Percentiles rank a stretch among this genome's conserved stretches.
Evolutionary conservation across 2,797 vertebrate genomes (phyloP).

Genomic region (Rhabdomys pumilio): DNA sequence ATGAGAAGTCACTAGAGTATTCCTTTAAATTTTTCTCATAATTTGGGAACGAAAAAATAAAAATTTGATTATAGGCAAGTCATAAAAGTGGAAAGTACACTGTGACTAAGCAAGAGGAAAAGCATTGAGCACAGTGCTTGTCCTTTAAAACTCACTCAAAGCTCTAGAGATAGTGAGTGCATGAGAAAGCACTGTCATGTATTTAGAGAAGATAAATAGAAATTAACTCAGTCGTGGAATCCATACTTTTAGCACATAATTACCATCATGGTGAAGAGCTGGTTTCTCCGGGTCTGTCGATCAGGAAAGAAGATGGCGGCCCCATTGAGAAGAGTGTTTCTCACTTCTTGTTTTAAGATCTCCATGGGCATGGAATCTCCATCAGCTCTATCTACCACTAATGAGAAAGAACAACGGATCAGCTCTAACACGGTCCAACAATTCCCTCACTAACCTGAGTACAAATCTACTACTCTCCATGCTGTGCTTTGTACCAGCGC

Average conservation of each 20-base stretch:
- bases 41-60: background rate
- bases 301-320: slow-evolving; percentile 98
- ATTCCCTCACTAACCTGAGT: background rate
- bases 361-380: slow-evolving; percentile 90
- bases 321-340: slow-evolving; percentile 95
- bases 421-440: background rate
- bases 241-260: slow-evolving; percentile 41
- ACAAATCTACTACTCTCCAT: background rate
- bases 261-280: slow-evolving; percentile 98
- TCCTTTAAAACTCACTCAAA: background rate
- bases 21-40: slow-evolving; percentile 17
- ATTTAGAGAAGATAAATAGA: background rate
- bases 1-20: background rate
- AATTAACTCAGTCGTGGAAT: background rate
- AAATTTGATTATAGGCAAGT: background rate
- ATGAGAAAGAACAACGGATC: slow-evolving; percentile 77
- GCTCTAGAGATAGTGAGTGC: background rate
- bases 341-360: slow-evolving; percentile 94
- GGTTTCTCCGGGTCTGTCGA: slow-evolving; percentile 93
- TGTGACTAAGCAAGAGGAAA: background rate
- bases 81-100: background rate
- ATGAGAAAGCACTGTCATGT: background rate
- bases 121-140: background rate
- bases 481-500: background rate
- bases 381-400: slow-evolving; percentile 94